Conservation (phyloP, 2,888 invertebrate species). For the Lacanobia oleracea region DNA sequence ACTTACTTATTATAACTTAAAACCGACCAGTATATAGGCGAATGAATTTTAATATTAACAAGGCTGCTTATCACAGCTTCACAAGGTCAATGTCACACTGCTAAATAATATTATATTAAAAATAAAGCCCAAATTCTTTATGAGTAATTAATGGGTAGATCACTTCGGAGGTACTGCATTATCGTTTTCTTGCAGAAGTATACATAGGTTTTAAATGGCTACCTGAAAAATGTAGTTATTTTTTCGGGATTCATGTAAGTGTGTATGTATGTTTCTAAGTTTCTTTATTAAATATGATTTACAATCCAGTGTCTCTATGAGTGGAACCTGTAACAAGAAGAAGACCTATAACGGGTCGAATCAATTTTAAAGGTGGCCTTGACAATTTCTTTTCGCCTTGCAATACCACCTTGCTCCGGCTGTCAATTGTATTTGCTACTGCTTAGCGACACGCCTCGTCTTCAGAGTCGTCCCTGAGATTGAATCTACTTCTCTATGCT, state of each 20-base stretch:
- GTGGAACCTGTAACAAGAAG: too few species aligned
- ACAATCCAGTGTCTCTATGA: too few species aligned
- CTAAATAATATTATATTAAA: constrained; percentile 41
- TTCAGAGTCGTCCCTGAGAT: not conserved
- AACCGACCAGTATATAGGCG: constrained; percentile 13
- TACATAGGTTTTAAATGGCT: too few species aligned
- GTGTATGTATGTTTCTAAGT: too few species aligned
- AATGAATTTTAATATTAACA: constrained; percentile 35
- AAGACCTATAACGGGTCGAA: too few species aligned
- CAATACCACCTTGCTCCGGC: too few species aligned
- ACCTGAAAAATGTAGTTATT: too few species aligned
- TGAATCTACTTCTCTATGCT: too few species aligned
- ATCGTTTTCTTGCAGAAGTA: not conserved
- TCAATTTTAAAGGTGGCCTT: too few species aligned
- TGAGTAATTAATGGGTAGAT: not conserved
- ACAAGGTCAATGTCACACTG: constrained; percentile 50
- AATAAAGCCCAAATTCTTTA: constrained; percentile 15
- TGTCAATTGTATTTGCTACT: not conserved
- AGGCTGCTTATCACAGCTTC: constrained; percentile 32
- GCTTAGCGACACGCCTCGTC: not conserved
- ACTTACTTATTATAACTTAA: constrained; percentile 7
- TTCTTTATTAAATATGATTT: too few species aligned
- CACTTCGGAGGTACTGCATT: not conserved
- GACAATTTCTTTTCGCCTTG: too few species aligned
- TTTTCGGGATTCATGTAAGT: too few species aligned